Base-by-base conservation (phyloP, 2,888 invertebrate genomes). In the Megalurothrips usitatus region DNA sequence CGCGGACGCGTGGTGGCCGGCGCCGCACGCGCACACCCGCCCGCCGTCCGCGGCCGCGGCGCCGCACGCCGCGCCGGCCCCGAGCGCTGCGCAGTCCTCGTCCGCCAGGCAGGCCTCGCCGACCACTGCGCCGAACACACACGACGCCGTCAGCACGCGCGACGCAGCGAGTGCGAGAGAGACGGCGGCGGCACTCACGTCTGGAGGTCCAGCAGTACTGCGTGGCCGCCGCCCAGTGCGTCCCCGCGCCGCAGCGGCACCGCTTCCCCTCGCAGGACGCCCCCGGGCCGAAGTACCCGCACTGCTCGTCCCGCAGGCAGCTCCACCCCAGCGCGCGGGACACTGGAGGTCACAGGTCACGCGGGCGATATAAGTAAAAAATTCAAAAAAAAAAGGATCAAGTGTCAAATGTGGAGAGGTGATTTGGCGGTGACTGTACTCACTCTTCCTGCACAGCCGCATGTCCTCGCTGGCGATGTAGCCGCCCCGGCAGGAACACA, bases 1-100 rank as follows among this genome's bases (percentile, higher is more conserved):
- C 6, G 86, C 83, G 80, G 89, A 86, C 85, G 88, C 86, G 14
- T 86, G 83, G 84, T 89, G 86, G 23, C 89, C 89, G 81, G 88
- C 88, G 84, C 88, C 87, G 82, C 89, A 89, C 86, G 89, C 88
- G 84, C 86, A 87, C 80, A 87, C 86, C 80, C 6, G 87, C 87
- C 87, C 88, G 82, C 84, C 86, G 79, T 87, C 87, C 85, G 88
- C 88, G 83, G 87, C 88, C 80, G 88, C 88, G 52, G 85, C 87
- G 6, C 89, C 87, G 82, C 89, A 88, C 34, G 34, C n/a, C 84
- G 87, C 88, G 82, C 87, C 88, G 83, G 89, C 89, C 86, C 26
- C n/a, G n/a, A 87, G 85, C 83, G 88, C 88, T 82, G 88, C 88
- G 83, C 89, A 89, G 14, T 89, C 89, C 68, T 75, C 68, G 68